Percentiles rank a stretch among this genome's conserved stretches.
These are phyloP conservation scores for Nysson spinosus DNA, from an alignment of 2,888 invertebrate genomes.

Conservation along the genomic window DNA sequence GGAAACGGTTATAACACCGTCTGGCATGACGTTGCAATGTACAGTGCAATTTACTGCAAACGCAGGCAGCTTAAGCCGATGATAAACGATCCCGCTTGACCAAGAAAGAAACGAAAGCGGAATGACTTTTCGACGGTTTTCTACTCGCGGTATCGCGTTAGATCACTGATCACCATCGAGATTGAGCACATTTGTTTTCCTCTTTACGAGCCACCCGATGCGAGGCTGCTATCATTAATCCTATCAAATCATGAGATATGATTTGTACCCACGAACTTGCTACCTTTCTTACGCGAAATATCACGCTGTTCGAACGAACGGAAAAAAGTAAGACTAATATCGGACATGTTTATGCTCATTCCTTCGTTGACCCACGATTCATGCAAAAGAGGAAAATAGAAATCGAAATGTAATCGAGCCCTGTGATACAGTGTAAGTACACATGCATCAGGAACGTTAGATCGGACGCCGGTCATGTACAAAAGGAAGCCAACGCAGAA, in stretches of 20 bases:
- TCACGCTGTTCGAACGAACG: no score
- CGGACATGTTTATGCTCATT: no score
- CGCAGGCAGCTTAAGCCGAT: slow-evolving; percentile 54
- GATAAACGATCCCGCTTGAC: slow-evolving; percentile 62
- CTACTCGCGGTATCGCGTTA: slow-evolving; percentile 35
- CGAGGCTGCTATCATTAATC: slow-evolving; percentile 34
- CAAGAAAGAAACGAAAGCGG: slow-evolving; percentile 48
- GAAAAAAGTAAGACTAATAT: no score
- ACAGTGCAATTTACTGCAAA: slow-evolving; percentile 58
- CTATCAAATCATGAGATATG: slow-evolving; percentile 22
- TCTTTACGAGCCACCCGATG: slow-evolving; percentile 9
- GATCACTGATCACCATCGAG: slow-evolving; percentile 29
- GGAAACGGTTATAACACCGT: slow-evolving; percentile 59
- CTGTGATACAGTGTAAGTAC: not conserved
- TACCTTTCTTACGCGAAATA: no score
- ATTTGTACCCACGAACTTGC: no score
- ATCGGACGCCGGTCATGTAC: not conserved
- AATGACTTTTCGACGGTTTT: slow-evolving; percentile 54
- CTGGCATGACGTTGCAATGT: slow-evolving; percentile 61
- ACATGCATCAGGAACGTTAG: not conserved
- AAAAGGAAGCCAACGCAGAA: slow-evolving; percentile 36
- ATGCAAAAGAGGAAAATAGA: not conserved
- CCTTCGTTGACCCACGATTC: no score
- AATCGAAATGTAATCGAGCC: slow-evolving; percentile 26
- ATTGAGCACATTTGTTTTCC: slow-evolving; percentile 29